Conservation (phyloP, 2,888 invertebrate species). For the Pimpla rufipes region DNA sequence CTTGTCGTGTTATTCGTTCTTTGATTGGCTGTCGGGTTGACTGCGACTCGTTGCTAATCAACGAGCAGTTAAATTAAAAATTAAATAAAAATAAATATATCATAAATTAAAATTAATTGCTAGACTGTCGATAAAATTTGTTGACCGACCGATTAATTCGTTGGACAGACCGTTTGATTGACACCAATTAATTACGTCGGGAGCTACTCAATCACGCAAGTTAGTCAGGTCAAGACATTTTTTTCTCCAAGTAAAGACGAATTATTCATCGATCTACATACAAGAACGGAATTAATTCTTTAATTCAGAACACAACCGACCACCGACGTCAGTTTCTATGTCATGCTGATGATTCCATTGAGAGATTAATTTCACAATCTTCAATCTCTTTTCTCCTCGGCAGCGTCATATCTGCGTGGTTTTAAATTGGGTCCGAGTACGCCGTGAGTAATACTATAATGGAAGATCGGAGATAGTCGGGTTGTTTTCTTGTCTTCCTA, state of each 20-base stretch:
- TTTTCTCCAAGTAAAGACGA: background rate
- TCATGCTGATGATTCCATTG: background rate
- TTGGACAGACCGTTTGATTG: too few relatives aligned
- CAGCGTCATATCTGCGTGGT: background rate
- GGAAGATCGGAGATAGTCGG: background rate
- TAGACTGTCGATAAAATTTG: too few relatives aligned
- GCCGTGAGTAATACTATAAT: conserved; percentile 5
- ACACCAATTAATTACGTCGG: too few relatives aligned
- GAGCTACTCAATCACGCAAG: too few relatives aligned
- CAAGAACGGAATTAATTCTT: background rate
- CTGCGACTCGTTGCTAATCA: too few relatives aligned
- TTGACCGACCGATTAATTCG: too few relatives aligned
- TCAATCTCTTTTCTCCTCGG: background rate
- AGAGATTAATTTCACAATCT: conserved; percentile 17
- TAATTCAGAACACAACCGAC: background rate
- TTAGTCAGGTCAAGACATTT: too few relatives aligned
- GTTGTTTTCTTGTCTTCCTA: background rate
- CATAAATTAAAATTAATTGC: too few relatives aligned
- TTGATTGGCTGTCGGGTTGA: too few relatives aligned
- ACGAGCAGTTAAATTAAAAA: too few relatives aligned
- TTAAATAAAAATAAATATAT: too few relatives aligned
- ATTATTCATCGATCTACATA: background rate
- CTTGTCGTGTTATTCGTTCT: too few relatives aligned
- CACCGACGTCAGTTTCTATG: background rate
- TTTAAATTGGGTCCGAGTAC: conserved; percentile 1